A percentile compares a stretch with the other conserved stretches of the same genome.
Evolutionary conservation across 2,113 vertebrate species (phyloP).

Genomic region (Halcyon malimbica): DNA sequence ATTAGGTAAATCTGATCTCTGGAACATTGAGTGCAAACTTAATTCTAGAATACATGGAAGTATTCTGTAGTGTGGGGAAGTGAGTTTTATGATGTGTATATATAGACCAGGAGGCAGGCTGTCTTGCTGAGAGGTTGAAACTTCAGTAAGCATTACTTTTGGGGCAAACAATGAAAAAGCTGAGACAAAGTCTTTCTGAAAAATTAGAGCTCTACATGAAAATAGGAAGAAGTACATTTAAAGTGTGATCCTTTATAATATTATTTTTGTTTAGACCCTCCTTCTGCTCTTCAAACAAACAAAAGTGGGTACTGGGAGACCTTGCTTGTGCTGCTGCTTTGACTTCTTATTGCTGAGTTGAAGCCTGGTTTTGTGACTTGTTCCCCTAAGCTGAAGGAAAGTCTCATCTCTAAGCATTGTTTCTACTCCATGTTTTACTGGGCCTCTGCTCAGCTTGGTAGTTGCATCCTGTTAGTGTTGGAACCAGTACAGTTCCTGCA

Average conservation of each 20-base stretch:
- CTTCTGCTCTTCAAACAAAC: neutral
- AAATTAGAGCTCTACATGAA: neutral
- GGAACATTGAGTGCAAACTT: neutral
- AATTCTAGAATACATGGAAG: neutral
- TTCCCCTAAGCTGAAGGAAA: neutral
- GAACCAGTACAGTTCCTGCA: neutral
- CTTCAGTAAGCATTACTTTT: neutral
- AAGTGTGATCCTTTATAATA: neutral
- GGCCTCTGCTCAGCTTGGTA: neutral
- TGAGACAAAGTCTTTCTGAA: neutral
- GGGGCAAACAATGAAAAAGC: neutral
- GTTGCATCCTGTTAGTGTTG: neutral
- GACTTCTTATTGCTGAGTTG: neutral
- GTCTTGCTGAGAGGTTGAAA: neutral
- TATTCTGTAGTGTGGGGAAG: neutral
- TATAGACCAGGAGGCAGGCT: neutral
- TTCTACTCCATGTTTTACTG: neutral
- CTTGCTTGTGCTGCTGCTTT: neutral
- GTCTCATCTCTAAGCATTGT: neutral
- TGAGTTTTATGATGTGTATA: neutral
- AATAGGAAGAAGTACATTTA: neutral
- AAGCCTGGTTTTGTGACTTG: neutral
- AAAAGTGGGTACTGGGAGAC: neutral
- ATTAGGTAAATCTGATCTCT: neutral
- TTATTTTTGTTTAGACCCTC: neutral